Percentiles rank a stretch among this genome's conserved stretches.
Conservation (phyloP, 1,140 invertebrate species). For the Calephelis virginiensis region DNA sequence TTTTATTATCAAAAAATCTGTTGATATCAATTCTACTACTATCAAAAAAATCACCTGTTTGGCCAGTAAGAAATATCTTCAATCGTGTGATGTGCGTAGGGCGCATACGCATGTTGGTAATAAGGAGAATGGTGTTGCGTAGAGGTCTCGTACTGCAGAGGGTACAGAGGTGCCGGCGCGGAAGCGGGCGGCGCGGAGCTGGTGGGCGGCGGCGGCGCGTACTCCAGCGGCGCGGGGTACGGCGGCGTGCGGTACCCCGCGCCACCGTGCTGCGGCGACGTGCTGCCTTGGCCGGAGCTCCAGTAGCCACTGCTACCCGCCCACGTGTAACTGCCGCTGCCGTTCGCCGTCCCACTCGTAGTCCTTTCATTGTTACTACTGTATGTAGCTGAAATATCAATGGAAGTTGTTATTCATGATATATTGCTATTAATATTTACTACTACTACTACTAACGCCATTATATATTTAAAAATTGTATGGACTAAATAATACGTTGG, state of each 20-base stretch:
- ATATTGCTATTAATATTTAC: too few species aligned
- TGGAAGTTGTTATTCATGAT: background rate
- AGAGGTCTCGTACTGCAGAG: slow-evolving; percentile 58
- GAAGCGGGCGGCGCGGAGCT: slow-evolving; percentile 49
- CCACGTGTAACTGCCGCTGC: slow-evolving; percentile 65
- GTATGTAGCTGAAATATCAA: slow-evolving; percentile 55
- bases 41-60: slow-evolving; percentile 46
- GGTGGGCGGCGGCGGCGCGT: slow-evolving; percentile 53
- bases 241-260: slow-evolving; percentile 60
- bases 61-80: slow-evolving; percentile 73
- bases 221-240: slow-evolving; percentile 59
- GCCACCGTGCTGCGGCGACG: slow-evolving; percentile 56
- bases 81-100: slow-evolving; percentile 67
- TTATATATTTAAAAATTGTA: too few species aligned
- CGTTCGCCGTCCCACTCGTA: slow-evolving; percentile 53
- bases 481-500: too few species aligned
- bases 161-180: slow-evolving; percentile 56
- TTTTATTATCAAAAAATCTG: too few species aligned
- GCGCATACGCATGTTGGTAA: slow-evolving; percentile 64
- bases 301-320: slow-evolving; percentile 62
- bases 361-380: slow-evolving; percentile 61
- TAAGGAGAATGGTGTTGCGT: slow-evolving; percentile 65
- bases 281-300: slow-evolving; percentile 54
- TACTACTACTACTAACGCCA: too few species aligned
- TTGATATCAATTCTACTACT: too few species aligned